Percentiles rank a stretch among this genome's conserved stretches.
Conservation (phyloP, 2,113 vertebrate species). For the Nipponia nippon region DNA sequence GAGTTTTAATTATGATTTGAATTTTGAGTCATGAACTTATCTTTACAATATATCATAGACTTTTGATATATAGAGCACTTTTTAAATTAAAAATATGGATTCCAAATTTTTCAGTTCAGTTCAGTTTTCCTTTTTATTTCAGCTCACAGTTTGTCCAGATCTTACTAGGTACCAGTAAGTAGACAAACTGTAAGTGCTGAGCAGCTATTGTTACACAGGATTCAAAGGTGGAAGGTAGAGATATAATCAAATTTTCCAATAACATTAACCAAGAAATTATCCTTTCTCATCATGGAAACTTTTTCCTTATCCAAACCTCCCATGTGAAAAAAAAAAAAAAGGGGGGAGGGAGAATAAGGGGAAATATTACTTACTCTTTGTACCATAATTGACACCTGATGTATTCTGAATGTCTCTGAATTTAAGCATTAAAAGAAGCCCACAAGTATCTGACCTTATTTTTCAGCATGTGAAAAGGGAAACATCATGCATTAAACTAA, state of each 20-base stretch:
- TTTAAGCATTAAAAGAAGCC: background rate
- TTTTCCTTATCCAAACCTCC: background rate
- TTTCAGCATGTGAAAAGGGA: background rate
- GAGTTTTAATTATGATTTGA: background rate
- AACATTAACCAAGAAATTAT: background rate
- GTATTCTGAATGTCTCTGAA: background rate
- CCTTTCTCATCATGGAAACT: background rate
- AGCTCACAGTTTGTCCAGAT: background rate
- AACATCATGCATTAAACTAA: background rate
- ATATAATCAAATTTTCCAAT: background rate
- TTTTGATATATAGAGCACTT: background rate
- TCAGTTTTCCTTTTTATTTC: background rate
- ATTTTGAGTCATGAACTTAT: background rate
- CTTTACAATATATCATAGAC: background rate
- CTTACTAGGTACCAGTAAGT: background rate
- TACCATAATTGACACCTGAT: background rate
- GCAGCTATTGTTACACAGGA: background rate
- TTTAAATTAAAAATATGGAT: background rate
- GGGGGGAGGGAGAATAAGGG: accelerated
- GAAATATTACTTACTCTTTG: background rate
- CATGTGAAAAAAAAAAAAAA: background rate
- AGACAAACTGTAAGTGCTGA: background rate
- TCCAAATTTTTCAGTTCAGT: background rate
- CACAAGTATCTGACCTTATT: background rate
- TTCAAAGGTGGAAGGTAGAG: background rate